phyloP scores from a whole-genome alignment of 2,888 invertebrate species.

The Drosophila subquinaria region DNA sequence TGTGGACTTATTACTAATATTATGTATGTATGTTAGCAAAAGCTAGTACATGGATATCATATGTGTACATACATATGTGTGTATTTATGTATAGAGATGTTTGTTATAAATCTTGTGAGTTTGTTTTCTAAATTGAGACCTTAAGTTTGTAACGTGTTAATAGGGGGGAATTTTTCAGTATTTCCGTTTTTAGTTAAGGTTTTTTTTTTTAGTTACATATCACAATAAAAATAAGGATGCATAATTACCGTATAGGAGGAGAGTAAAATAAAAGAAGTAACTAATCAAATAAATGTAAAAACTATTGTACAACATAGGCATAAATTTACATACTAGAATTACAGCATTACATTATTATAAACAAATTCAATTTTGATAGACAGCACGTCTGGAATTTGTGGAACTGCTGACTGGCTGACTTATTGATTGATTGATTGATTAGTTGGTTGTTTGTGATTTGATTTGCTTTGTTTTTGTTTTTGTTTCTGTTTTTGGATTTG shows the following conservation, averaged over 20 bases:
- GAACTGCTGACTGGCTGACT: conserved; percentile 32
- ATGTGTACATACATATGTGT: conserved; percentile 38
- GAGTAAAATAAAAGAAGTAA: conserved; percentile 13
- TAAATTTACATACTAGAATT: conserved; percentile 51
- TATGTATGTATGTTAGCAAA: conserved; percentile 56
- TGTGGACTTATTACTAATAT: conserved; percentile 36
- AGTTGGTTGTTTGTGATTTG: conserved; percentile 14
- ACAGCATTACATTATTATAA: conserved; percentile 38
- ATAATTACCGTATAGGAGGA: conserved; percentile 30
- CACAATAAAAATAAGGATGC: conserved; percentile 65
- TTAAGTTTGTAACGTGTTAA: conserved; percentile 11
- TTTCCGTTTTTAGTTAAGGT: conserved; percentile 11
- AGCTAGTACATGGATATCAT: conserved; percentile 50
- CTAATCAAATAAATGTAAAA: conserved; percentile 2
- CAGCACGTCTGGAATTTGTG: conserved; percentile 7
- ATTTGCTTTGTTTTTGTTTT: conserved; percentile 8
- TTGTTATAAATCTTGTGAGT: conserved; percentile 28
- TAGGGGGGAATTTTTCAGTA: conserved; percentile 19
- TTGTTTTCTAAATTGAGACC: conserved; percentile 35
- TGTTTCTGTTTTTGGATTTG: too few species aligned
- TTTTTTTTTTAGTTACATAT: conserved; percentile 54
- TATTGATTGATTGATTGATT: conserved; percentile 24
- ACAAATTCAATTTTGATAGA: conserved; percentile 52
- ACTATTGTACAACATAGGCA: conserved; percentile 45
- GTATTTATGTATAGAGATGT: conserved; percentile 30